These are phyloP conservation scores for Drosophila aff. DNA, from an alignment of 1,140 invertebrate species.

Conservation along the genomic window DNA sequence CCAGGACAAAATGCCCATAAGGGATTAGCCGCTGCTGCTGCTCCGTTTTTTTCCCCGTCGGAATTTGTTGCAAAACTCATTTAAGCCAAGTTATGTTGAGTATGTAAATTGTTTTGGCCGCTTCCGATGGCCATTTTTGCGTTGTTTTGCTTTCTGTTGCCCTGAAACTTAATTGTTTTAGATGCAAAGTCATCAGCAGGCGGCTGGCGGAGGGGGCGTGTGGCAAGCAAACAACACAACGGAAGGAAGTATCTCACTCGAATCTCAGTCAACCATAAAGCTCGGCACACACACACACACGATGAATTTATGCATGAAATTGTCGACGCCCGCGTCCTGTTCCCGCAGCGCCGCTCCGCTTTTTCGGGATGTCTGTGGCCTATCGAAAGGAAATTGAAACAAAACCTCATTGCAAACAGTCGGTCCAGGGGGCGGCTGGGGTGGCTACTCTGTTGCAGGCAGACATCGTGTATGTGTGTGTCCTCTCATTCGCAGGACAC, in stretches of 20 bases:
- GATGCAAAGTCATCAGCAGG: constrained; percentile 78
- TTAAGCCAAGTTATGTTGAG: constrained; percentile 82
- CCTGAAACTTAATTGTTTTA: constrained; percentile 85
- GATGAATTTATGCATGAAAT: constrained; percentile 83
- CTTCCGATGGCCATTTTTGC: constrained; percentile 8
- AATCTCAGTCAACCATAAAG: constrained; percentile 77
- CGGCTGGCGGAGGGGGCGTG: not conserved
- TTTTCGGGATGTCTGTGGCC: constrained; percentile 74
- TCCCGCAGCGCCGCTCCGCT: constrained; percentile 4
- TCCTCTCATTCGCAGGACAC: constrained; percentile 66
- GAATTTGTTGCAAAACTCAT: constrained; percentile 84
- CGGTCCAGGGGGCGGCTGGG: not conserved
- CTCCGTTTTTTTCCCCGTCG: constrained; percentile 19
- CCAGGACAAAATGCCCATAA: constrained; percentile 83
- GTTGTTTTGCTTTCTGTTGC: constrained; percentile 47
- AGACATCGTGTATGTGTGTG: constrained; percentile 42
- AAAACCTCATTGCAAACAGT: constrained; percentile 80
- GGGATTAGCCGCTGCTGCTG: constrained; percentile 72
- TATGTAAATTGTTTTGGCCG: constrained; percentile 82
- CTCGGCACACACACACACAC: constrained; percentile 37
- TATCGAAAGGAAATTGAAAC: constrained; percentile 84
- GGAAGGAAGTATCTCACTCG: constrained; percentile 83
- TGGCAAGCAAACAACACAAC: constrained; percentile 65
- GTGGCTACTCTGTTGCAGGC: constrained; percentile 52
- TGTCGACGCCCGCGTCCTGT: constrained; percentile 80